These are phyloP conservation scores for Mya arenaria DNA, from an alignment of 1,140 invertebrate genomes.

Conservation along the genomic window DNA sequence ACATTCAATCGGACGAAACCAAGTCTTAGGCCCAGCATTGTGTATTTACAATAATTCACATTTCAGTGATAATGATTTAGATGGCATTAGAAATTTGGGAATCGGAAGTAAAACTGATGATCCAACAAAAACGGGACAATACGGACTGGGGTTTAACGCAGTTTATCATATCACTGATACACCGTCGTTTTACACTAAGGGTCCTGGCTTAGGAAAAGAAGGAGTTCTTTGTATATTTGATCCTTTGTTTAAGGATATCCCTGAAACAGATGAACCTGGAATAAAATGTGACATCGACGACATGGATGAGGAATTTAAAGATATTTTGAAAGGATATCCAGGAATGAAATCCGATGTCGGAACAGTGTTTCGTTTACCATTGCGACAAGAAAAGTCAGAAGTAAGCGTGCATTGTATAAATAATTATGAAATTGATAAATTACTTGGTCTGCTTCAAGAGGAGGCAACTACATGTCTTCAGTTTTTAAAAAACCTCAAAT, in stretches of 20 bases:
- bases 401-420: constrained; percentile 55
- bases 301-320: constrained; percentile 59
- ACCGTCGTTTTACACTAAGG: constrained; percentile 71
- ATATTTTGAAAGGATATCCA: constrained; percentile 62
- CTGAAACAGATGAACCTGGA: constrained; percentile 62
- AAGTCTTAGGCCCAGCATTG: constrained; percentile 71
- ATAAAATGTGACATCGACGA: constrained; percentile 52
- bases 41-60: constrained; percentile 73
- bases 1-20: constrained; percentile 59
- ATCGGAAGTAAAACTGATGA: constrained; percentile 68
- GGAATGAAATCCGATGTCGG: constrained; percentile 25
- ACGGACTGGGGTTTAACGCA: constrained; percentile 77
- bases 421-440: not conserved
- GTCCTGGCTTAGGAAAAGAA: constrained; percentile 54
- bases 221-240: constrained; percentile 73
- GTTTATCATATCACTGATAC: constrained; percentile 76
- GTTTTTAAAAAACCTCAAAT: not conserved
- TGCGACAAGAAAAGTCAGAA: constrained; percentile 63
- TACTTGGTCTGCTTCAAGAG: not conserved
- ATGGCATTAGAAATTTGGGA: constrained; percentile 73
- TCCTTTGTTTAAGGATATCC: constrained; percentile 70
- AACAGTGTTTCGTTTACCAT: constrained; percentile 66
- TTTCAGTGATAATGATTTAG: constrained; percentile 72
- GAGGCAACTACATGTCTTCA: not conserved
- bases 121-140: constrained; percentile 69